Conservation (phyloP, 2,888 invertebrate species). For the Epirrita christyi region DNA sequence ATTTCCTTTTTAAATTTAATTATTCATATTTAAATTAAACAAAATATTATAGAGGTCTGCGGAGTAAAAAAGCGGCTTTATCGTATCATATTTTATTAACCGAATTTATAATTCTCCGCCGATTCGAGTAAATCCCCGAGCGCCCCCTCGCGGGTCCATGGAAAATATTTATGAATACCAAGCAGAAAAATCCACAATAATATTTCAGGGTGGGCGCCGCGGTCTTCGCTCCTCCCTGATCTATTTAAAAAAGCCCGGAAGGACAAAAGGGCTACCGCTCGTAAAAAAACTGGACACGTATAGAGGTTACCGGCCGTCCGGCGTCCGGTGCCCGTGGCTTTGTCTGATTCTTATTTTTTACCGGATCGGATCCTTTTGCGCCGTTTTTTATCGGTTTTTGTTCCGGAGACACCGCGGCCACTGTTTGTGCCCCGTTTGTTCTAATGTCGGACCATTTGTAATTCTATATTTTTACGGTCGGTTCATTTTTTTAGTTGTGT, state of each 20-base stretch:
- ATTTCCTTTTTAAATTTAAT: conserved; percentile 84
- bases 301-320: conserved; percentile 73
- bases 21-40: conserved; percentile 85
- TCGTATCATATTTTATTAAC: conserved; percentile 85
- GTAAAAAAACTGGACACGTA: conserved; percentile 83
- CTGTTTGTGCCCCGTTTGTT: conserved; percentile 72
- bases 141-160: conserved; percentile 54
- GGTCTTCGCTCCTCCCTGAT: conserved; percentile 81
- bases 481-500: conserved; percentile 61
- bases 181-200: conserved; percentile 85
- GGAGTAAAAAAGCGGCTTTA: conserved; percentile 73
- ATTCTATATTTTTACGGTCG: conserved; percentile 68
- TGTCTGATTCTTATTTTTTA: conserved; percentile 85
- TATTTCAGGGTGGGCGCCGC: conserved; percentile 79
- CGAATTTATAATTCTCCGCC: conserved; percentile 83
- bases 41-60: conserved; percentile 83
- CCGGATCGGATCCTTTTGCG: conserved; percentile 81
- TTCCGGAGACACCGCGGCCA: conserved; percentile 77
- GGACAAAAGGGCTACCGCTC: conserved; percentile 80
- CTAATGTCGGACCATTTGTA: conserved; percentile 81
- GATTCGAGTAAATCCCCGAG: conserved; percentile 76
- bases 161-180: conserved; percentile 83
- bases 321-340: conserved; percentile 53
- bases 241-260: conserved; percentile 84
- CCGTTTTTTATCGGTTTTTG: conserved; percentile 83